A percentile compares a stretch with the other conserved stretches of the same genome.
phyloP scores from a whole-genome alignment of 2,797 vertebrate genomes.

The Halcyon smyrnensis region DNA sequence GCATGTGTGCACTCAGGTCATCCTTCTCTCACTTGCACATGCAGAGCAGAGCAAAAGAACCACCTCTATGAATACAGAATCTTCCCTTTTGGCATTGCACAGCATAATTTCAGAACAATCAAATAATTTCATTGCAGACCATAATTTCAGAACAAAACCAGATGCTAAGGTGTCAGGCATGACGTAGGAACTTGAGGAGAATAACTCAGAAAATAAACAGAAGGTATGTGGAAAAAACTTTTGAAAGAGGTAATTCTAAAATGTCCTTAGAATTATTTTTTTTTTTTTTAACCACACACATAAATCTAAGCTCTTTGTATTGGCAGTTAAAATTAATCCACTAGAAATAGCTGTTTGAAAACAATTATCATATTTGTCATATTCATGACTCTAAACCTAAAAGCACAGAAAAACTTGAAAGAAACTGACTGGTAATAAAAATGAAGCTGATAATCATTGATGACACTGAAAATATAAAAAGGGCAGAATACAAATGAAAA shows the following conservation, averaged over 20 bases:
- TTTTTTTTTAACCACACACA: background rate
- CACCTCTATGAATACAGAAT: background rate
- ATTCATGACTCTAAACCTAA: background rate
- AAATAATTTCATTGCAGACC: background rate
- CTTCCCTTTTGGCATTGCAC: background rate
- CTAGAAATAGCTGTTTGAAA: background rate
- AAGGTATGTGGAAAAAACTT: background rate
- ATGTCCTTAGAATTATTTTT: background rate
- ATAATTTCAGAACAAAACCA: background rate
- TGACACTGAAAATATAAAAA: constrained; percentile 2
- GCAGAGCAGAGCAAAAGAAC: background rate
- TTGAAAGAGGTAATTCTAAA: background rate
- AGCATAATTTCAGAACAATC: background rate
- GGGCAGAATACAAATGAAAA: background rate
- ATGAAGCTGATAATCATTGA: background rate
- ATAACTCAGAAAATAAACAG: background rate
- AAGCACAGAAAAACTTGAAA: constrained; percentile 2
- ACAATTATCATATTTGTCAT: background rate
- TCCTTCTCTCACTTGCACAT: background rate
- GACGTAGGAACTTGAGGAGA: background rate
- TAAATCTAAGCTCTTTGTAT: background rate
- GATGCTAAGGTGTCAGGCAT: background rate
- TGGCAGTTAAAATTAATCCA: background rate
- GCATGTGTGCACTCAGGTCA: background rate
- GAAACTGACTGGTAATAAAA: background rate